phyloP scores from a whole-genome alignment of 2,888 invertebrate genomes.

The Eutolmus rufibarbis region DNA sequence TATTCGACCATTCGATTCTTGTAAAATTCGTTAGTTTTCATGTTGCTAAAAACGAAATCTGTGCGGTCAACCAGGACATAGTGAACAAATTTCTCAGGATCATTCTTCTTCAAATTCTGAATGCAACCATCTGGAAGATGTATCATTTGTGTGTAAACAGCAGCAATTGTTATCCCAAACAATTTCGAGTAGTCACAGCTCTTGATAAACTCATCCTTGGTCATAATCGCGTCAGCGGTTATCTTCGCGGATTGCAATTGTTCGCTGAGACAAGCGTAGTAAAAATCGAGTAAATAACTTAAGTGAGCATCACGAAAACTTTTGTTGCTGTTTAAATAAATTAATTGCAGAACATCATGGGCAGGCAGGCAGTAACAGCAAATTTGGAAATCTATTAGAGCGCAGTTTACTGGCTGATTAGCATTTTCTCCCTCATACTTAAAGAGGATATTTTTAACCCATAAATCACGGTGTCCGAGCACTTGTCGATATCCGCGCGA shows the following conservation, averaged over 20 bases:
- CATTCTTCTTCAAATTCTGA: slow-evolving; percentile 54
- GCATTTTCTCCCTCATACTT: slow-evolving; percentile 55
- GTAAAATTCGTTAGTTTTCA: slow-evolving; percentile 57
- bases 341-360: slow-evolving; percentile 64
- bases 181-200: slow-evolving; percentile 57
- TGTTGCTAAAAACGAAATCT: slow-evolving; percentile 58
- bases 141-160: slow-evolving; percentile 59
- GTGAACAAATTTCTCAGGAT: slow-evolving; percentile 58
- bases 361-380: slow-evolving; percentile 66
- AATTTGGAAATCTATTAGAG: slow-evolving; percentile 68
- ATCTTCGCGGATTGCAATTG: slow-evolving; percentile 52
- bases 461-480: slow-evolving; percentile 61
- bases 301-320: slow-evolving; percentile 58
- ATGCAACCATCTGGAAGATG: slow-evolving; percentile 58
- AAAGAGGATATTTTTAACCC: slow-evolving; percentile 60
- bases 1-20: slow-evolving; percentile 55
- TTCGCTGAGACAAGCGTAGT: slow-evolving; percentile 57
- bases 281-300: slow-evolving; percentile 60
- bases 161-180: slow-evolving; percentile 56
- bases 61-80: slow-evolving; percentile 61
- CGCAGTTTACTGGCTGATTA: slow-evolving; percentile 55
- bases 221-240: slow-evolving; percentile 53
- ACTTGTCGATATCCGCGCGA: slow-evolving; percentile 61
- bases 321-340: slow-evolving; percentile 62
- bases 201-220: slow-evolving; percentile 55